Percentiles rank a stretch among this genome's conserved stretches.
phyloP scores from a whole-genome alignment of 2,888 invertebrate genomes.

The Drosophila tanythrix region DNA sequence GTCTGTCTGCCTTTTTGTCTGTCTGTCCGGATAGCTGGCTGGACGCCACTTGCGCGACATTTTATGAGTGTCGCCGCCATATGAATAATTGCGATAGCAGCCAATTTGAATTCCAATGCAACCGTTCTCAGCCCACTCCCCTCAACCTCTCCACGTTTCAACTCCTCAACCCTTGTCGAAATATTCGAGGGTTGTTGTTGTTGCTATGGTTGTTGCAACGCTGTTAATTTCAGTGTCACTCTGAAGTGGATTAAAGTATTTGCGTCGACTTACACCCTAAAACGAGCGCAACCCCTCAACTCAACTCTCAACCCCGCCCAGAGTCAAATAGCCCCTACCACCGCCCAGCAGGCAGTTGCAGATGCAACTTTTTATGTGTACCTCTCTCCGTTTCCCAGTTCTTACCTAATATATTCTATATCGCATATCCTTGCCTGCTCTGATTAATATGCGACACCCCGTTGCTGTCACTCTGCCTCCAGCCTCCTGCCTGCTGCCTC shows the following conservation, averaged over 20 bases:
- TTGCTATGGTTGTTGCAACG: slow-evolving; percentile 50
- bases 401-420: slow-evolving; percentile 21
- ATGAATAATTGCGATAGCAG: slow-evolving; percentile 82
- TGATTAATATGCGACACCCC: slow-evolving; percentile 35
- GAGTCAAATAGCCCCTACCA: slow-evolving; percentile 39
- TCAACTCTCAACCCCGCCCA: slow-evolving; percentile 17
- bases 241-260: slow-evolving; percentile 82
- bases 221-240: slow-evolving; percentile 74
- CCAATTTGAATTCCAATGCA: slow-evolving; percentile 74
- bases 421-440: slow-evolving; percentile 20
- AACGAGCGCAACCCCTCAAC: slow-evolving; percentile 68
- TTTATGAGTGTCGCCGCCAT: slow-evolving; percentile 80
- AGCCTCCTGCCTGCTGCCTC: slow-evolving; percentile 57
- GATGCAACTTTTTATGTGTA: slow-evolving; percentile 42
- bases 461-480: slow-evolving; percentile 25
- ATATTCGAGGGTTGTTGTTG: slow-evolving; percentile 61
- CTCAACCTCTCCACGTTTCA: not conserved
- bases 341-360: slow-evolving; percentile 10
- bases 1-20: not conserved
- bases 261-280: slow-evolving; percentile 78
- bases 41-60: slow-evolving; percentile 70
- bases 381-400: slow-evolving; percentile 14
- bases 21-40: slow-evolving; percentile 31
- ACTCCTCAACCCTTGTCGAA: slow-evolving; percentile 15
- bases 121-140: not conserved